Percentiles rank a stretch among this genome's conserved stretches.
Conservation (phyloP, 2,888 invertebrate genomes). For the Dusona sp. region DNA sequence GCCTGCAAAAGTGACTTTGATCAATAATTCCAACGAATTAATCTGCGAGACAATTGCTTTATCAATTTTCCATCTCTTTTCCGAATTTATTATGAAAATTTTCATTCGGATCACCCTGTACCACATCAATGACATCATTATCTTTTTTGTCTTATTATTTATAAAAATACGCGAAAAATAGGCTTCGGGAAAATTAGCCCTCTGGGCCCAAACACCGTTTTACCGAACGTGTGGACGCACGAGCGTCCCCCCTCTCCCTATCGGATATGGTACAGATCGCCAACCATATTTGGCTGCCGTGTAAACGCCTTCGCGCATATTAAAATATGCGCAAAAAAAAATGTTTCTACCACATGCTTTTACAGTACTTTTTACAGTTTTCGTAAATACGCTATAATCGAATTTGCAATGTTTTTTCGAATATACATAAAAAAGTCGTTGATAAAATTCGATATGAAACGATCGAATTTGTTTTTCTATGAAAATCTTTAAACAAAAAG, state of each 20-base stretch:
- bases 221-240: background rate
- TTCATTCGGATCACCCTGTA: background rate
- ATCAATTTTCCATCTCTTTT: background rate
- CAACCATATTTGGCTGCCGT: constrained; percentile 43
- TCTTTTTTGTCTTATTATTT: background rate
- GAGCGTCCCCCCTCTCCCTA: background rate
- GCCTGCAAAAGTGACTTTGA: too few relatives aligned
- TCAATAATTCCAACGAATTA: too few relatives aligned
- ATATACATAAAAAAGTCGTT: constrained; percentile 34
- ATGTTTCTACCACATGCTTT: constrained; percentile 65
- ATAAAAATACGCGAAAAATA: background rate
- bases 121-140: background rate
- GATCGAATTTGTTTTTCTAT: constrained; percentile 30
- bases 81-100: background rate
- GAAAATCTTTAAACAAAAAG: background rate
- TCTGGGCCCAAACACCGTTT: background rate
- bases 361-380: constrained; percentile 67
- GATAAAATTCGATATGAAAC: constrained; percentile 15
- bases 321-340: constrained; percentile 38
- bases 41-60: background rate
- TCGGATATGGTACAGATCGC: constrained; percentile 14
- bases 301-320: constrained; percentile 54
- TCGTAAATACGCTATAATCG: constrained; percentile 55
- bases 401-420: constrained; percentile 55
- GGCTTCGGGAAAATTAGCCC: background rate